phyloP scores from a whole-genome alignment of 2,113 vertebrate species.

The Carassius gibelio region DNA sequence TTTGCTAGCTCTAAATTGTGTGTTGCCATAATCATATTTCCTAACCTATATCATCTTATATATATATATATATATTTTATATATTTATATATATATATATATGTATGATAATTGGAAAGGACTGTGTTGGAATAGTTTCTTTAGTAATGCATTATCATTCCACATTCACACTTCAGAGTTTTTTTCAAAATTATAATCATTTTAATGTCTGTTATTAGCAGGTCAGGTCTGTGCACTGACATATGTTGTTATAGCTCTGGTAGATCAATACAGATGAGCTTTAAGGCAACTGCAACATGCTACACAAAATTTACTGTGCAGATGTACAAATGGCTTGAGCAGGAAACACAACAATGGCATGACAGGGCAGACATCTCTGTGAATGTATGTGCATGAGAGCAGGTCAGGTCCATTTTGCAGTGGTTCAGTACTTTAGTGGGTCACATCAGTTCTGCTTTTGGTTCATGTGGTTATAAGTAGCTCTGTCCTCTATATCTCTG shows the following conservation, averaged over 20 bases:
- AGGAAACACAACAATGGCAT: background rate
- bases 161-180: background rate
- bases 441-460: slow-evolving; percentile 41
- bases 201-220: background rate
- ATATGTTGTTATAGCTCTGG: background rate
- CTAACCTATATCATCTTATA: no score
- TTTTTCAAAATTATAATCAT: background rate
- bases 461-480: slow-evolving; percentile 37
- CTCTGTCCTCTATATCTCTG: slow-evolving; percentile 29
- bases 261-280: background rate
- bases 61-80: no score
- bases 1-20: no score
- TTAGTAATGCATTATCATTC: background rate
- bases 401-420: slow-evolving; percentile 9
- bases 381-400: background rate
- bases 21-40: no score
- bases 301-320: background rate
- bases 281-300: background rate
- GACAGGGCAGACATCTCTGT: background rate
- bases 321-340: background rate
- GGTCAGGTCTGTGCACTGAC: background rate
- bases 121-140: background rate
- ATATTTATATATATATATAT: no score
- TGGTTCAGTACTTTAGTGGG: slow-evolving; percentile 39
- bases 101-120: background rate